Conservation (phyloP, 2,888 invertebrate genomes). For the Yponomeuta cagnagella region DNA sequence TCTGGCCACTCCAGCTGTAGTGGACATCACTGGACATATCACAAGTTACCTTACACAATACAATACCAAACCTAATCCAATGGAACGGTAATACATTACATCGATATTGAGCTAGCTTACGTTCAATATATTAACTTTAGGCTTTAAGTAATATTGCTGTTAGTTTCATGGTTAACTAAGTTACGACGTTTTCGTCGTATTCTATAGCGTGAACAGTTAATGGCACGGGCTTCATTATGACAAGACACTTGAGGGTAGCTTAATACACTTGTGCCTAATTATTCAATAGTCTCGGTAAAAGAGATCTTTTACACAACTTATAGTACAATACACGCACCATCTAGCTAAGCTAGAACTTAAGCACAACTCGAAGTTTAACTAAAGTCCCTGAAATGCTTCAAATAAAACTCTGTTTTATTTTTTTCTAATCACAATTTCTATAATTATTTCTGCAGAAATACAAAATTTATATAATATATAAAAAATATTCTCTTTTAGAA, state of each 20-base stretch:
- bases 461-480: slow-evolving; percentile 51
- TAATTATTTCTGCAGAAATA: slow-evolving; percentile 59
- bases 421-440: slow-evolving; percentile 56
- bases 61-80: slow-evolving; percentile 69
- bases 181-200: slow-evolving; percentile 48
- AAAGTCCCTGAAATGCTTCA: slow-evolving; percentile 67
- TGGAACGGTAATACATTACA: slow-evolving; percentile 71
- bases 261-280: slow-evolving; percentile 42
- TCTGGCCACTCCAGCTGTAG: background rate
- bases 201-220: slow-evolving; percentile 35
- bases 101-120: slow-evolving; percentile 74
- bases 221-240: slow-evolving; percentile 72
- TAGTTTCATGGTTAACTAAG: slow-evolving; percentile 62
- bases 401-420: slow-evolving; percentile 75
- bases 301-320: slow-evolving; percentile 39
- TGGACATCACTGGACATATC: slow-evolving; percentile 65
- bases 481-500: slow-evolving; percentile 55
- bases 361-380: slow-evolving; percentile 50
- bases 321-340: slow-evolving; percentile 46
- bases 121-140: slow-evolving; percentile 59
- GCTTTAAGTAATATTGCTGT: slow-evolving; percentile 73
- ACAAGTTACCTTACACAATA: slow-evolving; percentile 64
- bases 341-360: slow-evolving; percentile 66
- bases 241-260: slow-evolving; percentile 51
- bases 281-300: slow-evolving; percentile 31